Evolutionary conservation across 2,888 invertebrate species (phyloP), one percentile per base, ranked within the genome.

Genomic region (Drosophila algonquin): DNA sequence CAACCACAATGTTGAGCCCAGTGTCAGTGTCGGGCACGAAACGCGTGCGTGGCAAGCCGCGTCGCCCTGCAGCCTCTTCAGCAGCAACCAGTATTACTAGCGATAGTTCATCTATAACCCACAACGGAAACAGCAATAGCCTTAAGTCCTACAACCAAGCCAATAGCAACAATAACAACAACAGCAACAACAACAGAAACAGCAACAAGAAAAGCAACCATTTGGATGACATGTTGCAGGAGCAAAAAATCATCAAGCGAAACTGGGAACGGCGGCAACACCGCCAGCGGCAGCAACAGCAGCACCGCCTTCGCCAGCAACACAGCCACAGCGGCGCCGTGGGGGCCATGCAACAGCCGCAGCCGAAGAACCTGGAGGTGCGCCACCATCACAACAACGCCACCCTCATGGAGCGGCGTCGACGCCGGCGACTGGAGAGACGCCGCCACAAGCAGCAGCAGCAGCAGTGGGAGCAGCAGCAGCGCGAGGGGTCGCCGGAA

Each of bases 321-420:
- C 67, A 58, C 0, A 18, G 65, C 0, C 32, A 32, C 30, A 50
- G 56, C 1, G 24, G 56, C 4, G 57, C 46, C 56, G 44, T 45
- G n/a, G 63, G 71, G n/a, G 77, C 71, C 40, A 78, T 80, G 79
- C 64, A 51, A 4, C 75, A 83, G 59, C 82, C 89, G 18, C 89
- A 90, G 62, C 88, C 87, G 14, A 90, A 90, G 70, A 91, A 90
- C 40, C 65, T 91, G 69, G 70, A 61, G 53, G 80, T 90, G 65
- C 89, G 91, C 52, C 91, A 90, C 72, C 90, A 90, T 77, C 90
- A 91, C 69, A 81, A 87, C 75, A 90, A 90, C 69, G 87, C 87
- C 60, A 90, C 89, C 27, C 8, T 77, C 40, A 30, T 79, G 72
- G 78, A 87, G 56, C 70, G 68, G 0, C 81, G 76, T 0, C 27